phyloP scores from a whole-genome alignment of 2,888 invertebrate genomes.

The Cerastis rubricosa region DNA sequence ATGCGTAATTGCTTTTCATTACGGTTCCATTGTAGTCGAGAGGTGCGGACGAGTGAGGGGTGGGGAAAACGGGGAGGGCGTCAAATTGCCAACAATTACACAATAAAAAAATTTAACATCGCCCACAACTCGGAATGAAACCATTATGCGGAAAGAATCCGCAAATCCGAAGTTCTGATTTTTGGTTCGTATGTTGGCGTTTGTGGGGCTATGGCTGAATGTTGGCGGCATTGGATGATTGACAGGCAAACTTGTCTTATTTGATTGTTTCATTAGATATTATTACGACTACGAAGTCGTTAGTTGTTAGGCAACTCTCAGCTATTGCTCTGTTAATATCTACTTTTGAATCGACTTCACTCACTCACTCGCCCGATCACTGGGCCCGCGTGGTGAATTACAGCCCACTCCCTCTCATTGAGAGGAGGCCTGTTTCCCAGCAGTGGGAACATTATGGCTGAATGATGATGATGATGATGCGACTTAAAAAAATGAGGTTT shows the following conservation, averaged over 20 bases:
- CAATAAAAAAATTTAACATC: conserved; percentile 88
- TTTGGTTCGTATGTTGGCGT: conserved; percentile 15
- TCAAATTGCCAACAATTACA: conserved; percentile 88
- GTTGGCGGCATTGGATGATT: background rate
- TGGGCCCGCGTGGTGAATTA: too few species aligned
- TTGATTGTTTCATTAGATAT: background rate
- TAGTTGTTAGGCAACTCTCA: background rate
- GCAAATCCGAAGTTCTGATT: conserved; percentile 36
- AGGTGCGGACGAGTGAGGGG: conserved; percentile 68
- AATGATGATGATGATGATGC: too few species aligned
- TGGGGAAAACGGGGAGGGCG: conserved; percentile 62
- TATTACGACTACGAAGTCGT: background rate
- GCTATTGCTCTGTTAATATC: background rate
- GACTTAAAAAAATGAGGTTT: too few species aligned
- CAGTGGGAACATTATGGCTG: too few species aligned
- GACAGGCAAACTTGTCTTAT: background rate
- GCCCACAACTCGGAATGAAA: conserved; percentile 67
- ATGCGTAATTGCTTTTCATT: conserved; percentile 91
- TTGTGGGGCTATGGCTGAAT: background rate
- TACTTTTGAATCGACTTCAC: background rate
- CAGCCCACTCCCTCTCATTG: too few species aligned
- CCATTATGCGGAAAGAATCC: conserved; percentile 59
- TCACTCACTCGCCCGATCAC: too few species aligned
- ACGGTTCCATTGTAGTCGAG: conserved; percentile 85
- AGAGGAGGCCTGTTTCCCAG: too few species aligned